Conservation (phyloP, 2,113 vertebrate genomes). For the Meriones unguiculatus region DNA sequence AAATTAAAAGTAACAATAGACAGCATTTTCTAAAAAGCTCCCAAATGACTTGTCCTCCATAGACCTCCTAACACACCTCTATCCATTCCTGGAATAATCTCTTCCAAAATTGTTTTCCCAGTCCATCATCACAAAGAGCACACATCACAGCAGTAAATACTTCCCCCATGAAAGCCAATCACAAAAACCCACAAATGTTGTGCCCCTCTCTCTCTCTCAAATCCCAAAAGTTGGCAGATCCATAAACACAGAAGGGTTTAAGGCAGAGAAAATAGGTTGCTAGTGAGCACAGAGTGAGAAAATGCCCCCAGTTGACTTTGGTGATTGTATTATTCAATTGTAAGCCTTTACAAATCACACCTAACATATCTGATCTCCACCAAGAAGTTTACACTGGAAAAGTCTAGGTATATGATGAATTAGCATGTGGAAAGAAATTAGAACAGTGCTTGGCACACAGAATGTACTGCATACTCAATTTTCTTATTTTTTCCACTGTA, state of each 20-base stretch:
- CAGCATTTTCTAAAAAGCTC: not conserved
- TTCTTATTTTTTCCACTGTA: not conserved
- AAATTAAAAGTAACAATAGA: not conserved
- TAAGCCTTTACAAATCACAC: not conserved
- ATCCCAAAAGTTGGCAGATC: not conserved
- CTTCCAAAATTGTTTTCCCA: not conserved
- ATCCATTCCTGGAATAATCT: not conserved
- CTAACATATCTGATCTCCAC: not conserved
- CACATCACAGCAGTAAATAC: not conserved
- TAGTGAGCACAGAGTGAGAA: not conserved
- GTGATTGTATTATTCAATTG: not conserved
- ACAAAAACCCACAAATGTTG: constrained; percentile 9
- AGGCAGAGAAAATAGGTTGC: not conserved
- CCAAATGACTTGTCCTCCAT: not conserved
- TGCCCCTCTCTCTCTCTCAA: not conserved
- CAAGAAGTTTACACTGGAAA: not conserved
- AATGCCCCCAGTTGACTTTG: not conserved
- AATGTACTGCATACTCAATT: not conserved
- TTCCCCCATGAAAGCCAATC: not conserved
- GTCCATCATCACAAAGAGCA: not conserved
- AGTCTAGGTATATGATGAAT: not conserved
- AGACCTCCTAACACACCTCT: not conserved
- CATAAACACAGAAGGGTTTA: not conserved
- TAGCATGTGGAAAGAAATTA: not conserved
- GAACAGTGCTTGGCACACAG: not conserved